Percentiles rank a stretch among this genome's conserved stretches.
Conservation (phyloP, 2,888 invertebrate species). For the Mythimna impura region DNA sequence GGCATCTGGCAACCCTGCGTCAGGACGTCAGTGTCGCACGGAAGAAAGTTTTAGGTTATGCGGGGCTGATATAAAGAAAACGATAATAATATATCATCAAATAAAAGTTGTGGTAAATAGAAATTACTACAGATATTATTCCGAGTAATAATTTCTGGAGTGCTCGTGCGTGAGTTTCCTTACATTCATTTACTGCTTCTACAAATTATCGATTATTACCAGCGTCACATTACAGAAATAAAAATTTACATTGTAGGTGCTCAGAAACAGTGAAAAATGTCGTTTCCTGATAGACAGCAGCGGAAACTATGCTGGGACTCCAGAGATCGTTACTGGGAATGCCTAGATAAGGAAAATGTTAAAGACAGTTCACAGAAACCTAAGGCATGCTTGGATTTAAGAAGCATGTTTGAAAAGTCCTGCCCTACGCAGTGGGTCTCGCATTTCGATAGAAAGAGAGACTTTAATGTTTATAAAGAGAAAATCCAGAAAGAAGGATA, state of each 20-base stretch:
- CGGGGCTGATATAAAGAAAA: constrained; percentile 16
- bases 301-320: constrained; percentile 96
- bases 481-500: constrained; percentile 96
- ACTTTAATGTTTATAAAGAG: constrained; percentile 96
- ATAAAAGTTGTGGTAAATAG: constrained; percentile 57
- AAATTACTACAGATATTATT: constrained; percentile 35
- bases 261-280: constrained; percentile 89
- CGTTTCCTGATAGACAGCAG: constrained; percentile 95
- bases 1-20: no score
- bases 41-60: constrained; percentile 46
- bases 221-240: constrained; percentile 43
- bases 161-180: constrained; percentile 59
- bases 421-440: constrained; percentile 97
- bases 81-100: constrained; percentile 22
- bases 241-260: constrained; percentile 83
- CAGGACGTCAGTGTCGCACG: constrained; percentile 20
- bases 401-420: constrained; percentile 93
- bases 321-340: constrained; percentile 97
- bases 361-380: constrained; percentile 90
- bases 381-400: constrained; percentile 92
- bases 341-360: constrained; percentile 93
- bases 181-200: constrained; percentile 27
- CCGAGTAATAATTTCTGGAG: constrained; percentile 66
- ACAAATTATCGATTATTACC: constrained; percentile 27
- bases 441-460: constrained; percentile 97